Evolutionary conservation across 2,888 invertebrate genomes (phyloP), one percentile per base, ranked within the genome.

Genomic region (Eupeodes luniger): DNA sequence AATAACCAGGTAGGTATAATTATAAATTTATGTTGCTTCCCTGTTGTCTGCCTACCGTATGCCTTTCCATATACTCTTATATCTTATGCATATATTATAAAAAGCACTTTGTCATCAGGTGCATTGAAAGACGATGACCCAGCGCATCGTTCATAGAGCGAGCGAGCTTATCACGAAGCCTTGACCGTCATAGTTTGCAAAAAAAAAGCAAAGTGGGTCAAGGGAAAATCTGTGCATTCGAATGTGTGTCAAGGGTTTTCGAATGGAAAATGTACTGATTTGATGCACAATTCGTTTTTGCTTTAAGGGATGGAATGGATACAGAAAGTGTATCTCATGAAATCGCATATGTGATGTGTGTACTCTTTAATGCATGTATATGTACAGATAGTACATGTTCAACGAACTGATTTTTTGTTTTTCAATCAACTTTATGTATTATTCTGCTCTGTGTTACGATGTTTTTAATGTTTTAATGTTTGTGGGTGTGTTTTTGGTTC

Each of bases 1-100:
- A 47, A 49, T 47, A 59, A 49, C n/a, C 6, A 19, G 49, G 49
- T 61, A 61, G 7, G 27, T 27, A 27, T 40, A n/a, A 61, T 78
- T 83, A 83, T 66, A 74, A 67, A 79, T 82, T 59, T 34, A 77
- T 55, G 49, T 27, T 16, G 72, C 66, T 78, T 53, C 59, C 61
- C 47, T 53, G 36, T 36, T 69, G 53, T 49, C 70, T 70, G 44
- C 55, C 55, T 47, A 14, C 19, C 12, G 2, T 66, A 9, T n/a
- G 14, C 61, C n/a, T 36, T 64, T 12, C 12, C 1, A 4, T 5
- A 0, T 40, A 5, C 64, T 6, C 11, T 47, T 5, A 40, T 16
- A 1, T 14, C 27, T 36, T 40, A 5, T 40, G 40, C 27, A 40
- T 27, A 47, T 12, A 49, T 51, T 16, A 27, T n/a, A 70, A 55